Evolutionary conservation across 2,113 vertebrate species (phyloP).

Genomic region (Archilochus colubris): DNA sequence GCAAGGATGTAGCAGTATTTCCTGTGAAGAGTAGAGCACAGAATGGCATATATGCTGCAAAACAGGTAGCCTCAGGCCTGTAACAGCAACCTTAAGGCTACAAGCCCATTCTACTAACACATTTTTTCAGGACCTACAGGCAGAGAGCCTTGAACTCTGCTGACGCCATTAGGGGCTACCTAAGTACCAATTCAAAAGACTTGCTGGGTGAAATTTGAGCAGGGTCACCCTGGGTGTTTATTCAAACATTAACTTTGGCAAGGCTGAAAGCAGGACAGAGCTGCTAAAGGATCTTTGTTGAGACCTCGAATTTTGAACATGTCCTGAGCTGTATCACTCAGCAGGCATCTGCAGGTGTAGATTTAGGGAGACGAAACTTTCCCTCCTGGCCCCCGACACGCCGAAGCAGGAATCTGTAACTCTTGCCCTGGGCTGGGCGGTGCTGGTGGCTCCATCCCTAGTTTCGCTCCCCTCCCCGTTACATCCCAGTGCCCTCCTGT

Average conservation of each 20-base stretch:
- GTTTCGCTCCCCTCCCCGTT: not conserved
- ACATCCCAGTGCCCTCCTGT: not conserved
- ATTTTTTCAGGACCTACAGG: not conserved
- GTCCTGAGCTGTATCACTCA: not conserved
- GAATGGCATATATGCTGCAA: not conserved
- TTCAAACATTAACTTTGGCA: not conserved
- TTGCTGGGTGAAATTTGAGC: not conserved
- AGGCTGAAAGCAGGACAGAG: not conserved
- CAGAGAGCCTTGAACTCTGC: not conserved
- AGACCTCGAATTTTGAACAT: not conserved
- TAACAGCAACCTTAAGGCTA: not conserved
- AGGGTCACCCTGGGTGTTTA: not conserved
- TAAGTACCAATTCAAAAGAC: not conserved
- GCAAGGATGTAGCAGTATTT: not conserved
- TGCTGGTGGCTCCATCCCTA: not conserved
- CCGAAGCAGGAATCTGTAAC: not conserved
- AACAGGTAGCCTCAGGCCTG: not conserved
- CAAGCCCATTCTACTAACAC: not conserved
- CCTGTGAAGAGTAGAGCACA: not conserved
- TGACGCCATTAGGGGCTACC: not conserved
- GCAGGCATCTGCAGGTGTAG: accelerated
- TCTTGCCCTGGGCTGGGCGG: not conserved
- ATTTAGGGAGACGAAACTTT: not conserved
- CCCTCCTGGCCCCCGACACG: not conserved
- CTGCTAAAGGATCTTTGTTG: not conserved